These are phyloP conservation scores for Laterallus jamaicensis DNA, from an alignment of 2,113 vertebrate genomes.

Conservation along the genomic window DNA sequence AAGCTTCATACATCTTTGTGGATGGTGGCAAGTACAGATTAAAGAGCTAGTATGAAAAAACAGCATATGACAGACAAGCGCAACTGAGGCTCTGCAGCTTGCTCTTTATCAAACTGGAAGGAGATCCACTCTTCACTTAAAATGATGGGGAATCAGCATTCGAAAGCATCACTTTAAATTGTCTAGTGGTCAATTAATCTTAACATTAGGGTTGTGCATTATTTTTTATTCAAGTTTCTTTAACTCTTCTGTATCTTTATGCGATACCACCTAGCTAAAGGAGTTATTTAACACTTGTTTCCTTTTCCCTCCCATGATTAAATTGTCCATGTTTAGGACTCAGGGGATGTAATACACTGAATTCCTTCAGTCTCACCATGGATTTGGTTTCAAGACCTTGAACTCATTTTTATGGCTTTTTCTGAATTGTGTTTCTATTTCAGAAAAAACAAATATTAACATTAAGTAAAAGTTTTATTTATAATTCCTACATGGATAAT, in stretches of 20 bases:
- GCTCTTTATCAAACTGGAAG: not conserved
- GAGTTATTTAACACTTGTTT: not conserved
- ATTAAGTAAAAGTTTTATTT: not conserved
- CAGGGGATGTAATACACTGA: not conserved
- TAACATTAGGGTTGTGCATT: not conserved
- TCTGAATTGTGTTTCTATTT: not conserved
- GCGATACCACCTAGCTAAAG: not conserved
- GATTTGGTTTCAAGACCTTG: not conserved
- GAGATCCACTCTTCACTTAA: not conserved
- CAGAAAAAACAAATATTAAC: not conserved
- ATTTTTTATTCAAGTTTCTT: not conserved
- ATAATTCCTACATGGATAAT: not conserved
- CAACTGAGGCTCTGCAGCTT: not conserved
- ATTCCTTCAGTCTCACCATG: not conserved
- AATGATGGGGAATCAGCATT: not conserved
- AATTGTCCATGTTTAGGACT: not conserved
- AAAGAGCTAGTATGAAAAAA: not conserved
- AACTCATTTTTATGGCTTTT: not conserved
- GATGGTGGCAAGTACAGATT: constrained; percentile 36
- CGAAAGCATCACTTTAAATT: not conserved
- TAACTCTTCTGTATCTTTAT: not conserved
- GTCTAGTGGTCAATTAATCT: not conserved
- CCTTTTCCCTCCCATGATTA: not conserved
- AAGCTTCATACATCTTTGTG: constrained; percentile 4
- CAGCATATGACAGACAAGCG: not conserved